These are phyloP conservation scores for Seriola aureovittata DNA, from an alignment of 2,113 vertebrate species.

Conservation along the genomic window DNA sequence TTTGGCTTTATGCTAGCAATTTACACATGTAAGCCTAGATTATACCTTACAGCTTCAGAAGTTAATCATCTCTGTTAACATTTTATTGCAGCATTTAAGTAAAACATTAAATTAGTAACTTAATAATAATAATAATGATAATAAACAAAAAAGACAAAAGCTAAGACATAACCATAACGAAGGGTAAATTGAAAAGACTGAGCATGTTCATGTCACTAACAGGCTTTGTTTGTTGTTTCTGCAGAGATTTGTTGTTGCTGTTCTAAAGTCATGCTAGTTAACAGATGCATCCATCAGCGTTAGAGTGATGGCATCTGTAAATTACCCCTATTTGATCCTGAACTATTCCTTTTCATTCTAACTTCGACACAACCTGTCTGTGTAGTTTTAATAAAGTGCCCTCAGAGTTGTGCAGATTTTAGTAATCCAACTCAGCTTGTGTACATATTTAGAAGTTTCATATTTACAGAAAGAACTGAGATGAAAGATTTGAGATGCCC, in stretches of 20 bases:
- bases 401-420: slow-evolving; percentile 84
- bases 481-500: slow-evolving; percentile 48
- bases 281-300: slow-evolving; percentile 10
- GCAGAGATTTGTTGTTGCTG: slow-evolving; percentile 13
- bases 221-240: slow-evolving; percentile 38
- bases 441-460: slow-evolving; percentile 64
- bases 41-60: slow-evolving; percentile 48
- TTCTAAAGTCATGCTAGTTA: slow-evolving; percentile 23
- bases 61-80: slow-evolving; percentile 47
- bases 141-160: slow-evolving; percentile 54
- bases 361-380: slow-evolving; percentile 50
- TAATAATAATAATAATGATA: slow-evolving; percentile 53
- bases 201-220: slow-evolving; percentile 38
- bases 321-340: slow-evolving; percentile 42
- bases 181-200: slow-evolving; percentile 41
- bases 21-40: slow-evolving; percentile 58
- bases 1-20: slow-evolving; percentile 48
- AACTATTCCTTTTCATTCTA: slow-evolving; percentile 29
- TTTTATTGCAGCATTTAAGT: slow-evolving; percentile 67
- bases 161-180: slow-evolving; percentile 45
- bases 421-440: slow-evolving; percentile 75
- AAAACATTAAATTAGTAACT: slow-evolving; percentile 70
- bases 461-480: slow-evolving; percentile 74
- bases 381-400: slow-evolving; percentile 85
- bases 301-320: slow-evolving; percentile 19